Evolutionary conservation across 2,113 vertebrate species (phyloP), one percentile per base, ranked within the genome.

Genomic region (Limanda limanda): DNA sequence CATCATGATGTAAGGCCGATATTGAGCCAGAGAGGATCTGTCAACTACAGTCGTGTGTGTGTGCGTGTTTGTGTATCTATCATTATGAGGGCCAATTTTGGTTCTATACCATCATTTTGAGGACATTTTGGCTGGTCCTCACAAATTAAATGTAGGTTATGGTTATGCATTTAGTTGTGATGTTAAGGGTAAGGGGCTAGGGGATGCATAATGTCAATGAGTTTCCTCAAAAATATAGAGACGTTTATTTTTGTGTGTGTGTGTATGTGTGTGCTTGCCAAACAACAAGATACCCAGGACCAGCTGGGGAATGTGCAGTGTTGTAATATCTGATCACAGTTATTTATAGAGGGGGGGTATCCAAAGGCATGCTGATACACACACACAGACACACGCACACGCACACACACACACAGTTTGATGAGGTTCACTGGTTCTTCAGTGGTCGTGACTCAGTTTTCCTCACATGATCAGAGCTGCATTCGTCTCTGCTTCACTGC

Each of bases 301-400:
- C 83, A 86, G 84, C 88, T 83, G 76, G 67, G 76, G 90, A 90
- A 86, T 88, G 88, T 87, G 88, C 90, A 82, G 54, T 85, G 81
- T 68, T 88, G 81, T 90, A 90, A 90, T 81, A 91, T 89, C 85
- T 87, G 88, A 88, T 90, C 85, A 86, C 76, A 35, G 35, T 61
- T 91, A 90, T 90, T 86, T 88, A 83, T 87, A 85, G 87, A 66
- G 71, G 15, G 58, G 62, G 74, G 63, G 71, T 81, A 73, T 86
- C 74, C 74, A 86, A 71, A 80, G 68, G 63, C 70, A 84, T 14
- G 65, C 80, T 67, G 27, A 45, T 1, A 54, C 48, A 42, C 35
- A 55, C 54, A 21, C 59, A 21, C 58, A 52, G 11, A 27, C 47
- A 23, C 47, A 31, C 24, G 31, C 57, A 27, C 13, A 20, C 24